Evolutionary conservation across 23 tunicate genomes (phyloP).

Genomic region (Diplosoma virens): DNA sequence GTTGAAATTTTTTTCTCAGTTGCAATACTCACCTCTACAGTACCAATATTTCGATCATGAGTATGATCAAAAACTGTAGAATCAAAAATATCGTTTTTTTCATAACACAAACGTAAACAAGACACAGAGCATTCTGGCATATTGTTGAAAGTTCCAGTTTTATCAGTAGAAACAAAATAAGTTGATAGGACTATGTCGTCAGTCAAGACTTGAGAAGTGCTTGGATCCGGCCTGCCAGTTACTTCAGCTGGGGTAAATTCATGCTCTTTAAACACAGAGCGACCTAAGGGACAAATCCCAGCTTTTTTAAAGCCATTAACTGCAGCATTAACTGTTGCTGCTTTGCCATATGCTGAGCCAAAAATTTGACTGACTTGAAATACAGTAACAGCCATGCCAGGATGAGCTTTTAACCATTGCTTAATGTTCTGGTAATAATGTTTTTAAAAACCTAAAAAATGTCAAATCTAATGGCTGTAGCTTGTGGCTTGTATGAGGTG

Average conservation of each 20-base stretch:
- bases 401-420: conserved; percentile 43
- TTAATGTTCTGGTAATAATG: conserved; percentile 14
- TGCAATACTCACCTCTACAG: no score
- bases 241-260: conserved; percentile 22
- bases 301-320: conserved; percentile 44
- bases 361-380: conserved; percentile 22
- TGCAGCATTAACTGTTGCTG: conserved; percentile 20
- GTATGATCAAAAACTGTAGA: no score
- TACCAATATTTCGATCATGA: no score
- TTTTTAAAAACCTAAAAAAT: conserved; percentile 30
- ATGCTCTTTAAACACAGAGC: conserved; percentile 4
- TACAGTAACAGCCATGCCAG: conserved; percentile 24
- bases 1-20: no score
- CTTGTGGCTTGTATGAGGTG: conserved; percentile 36
- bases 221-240: background rate
- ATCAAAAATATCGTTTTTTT: no score
- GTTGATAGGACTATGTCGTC: no score
- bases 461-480: conserved; percentile 38
- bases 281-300: conserved; percentile 20
- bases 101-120: no score
- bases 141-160: no score
- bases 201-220: no score
- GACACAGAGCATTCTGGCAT: no score
- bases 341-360: conserved; percentile 39
- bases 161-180: no score